Evolutionary conservation across 2,888 invertebrate species (phyloP).

Genomic region (Cheilosia variabilis): DNA sequence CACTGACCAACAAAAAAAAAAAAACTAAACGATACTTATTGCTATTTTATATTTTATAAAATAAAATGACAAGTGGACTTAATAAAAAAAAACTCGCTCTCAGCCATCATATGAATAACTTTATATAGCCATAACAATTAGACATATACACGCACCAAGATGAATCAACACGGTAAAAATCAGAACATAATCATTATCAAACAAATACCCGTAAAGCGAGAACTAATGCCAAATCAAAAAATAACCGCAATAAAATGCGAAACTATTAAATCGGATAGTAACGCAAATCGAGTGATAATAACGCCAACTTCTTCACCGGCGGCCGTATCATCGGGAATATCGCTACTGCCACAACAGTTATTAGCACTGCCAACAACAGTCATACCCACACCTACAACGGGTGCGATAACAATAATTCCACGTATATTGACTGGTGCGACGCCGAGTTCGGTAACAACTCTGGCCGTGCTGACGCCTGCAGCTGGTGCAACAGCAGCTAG

Average conservation of each 20-base stretch:
- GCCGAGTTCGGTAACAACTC: slow-evolving; percentile 37
- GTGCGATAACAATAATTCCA: slow-evolving; percentile 42
- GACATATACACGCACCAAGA: slow-evolving; percentile 11
- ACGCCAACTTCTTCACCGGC: slow-evolving; percentile 27
- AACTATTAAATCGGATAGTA: slow-evolving; percentile 56
- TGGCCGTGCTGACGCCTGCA: slow-evolving; percentile 51
- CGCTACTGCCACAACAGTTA: slow-evolving; percentile 36
- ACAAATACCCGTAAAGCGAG: slow-evolving; percentile 63
- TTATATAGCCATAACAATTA: background rate
- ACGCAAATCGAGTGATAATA: slow-evolving; percentile 52
- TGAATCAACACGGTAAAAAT: slow-evolving; percentile 70
- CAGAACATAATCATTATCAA: slow-evolving; percentile 70
- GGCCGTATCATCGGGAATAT: slow-evolving; percentile 28
- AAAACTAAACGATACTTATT: background rate
- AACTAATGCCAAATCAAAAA: slow-evolving; percentile 66
- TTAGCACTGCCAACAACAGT: slow-evolving; percentile 6
- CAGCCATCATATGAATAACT: background rate
- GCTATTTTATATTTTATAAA: background rate
- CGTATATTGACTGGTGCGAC: slow-evolving; percentile 40
- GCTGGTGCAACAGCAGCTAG: slow-evolving; percentile 25
- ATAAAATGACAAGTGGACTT: background rate
- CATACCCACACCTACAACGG: background rate
- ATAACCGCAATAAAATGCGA: slow-evolving; percentile 63
- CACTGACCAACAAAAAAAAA: slow-evolving; percentile 10
- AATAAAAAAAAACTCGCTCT: background rate